phyloP scores from a whole-genome alignment of 2,888 invertebrate genomes.

The Tridacna gigas region DNA sequence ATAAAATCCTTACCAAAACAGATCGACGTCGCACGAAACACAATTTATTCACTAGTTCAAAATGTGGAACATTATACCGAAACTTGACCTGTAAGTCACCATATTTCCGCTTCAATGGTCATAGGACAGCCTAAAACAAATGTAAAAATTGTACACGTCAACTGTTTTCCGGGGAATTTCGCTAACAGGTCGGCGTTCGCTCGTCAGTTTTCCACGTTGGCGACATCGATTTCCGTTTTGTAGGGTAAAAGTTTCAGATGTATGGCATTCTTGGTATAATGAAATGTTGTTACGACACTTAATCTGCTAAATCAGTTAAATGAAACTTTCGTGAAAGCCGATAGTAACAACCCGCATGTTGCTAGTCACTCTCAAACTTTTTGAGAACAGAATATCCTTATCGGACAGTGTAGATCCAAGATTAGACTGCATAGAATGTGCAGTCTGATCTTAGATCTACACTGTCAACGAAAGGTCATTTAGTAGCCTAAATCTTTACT shows the following conservation, averaged over 20 bases:
- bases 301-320: no score
- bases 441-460: no score
- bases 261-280: neutral
- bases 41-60: neutral
- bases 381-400: no score
- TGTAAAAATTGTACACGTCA: neutral
- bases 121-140: neutral
- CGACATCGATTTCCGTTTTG: neutral
- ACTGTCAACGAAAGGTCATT: no score
- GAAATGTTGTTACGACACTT: no score
- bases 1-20: conserved; percentile 20
- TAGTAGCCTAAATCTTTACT: no score
- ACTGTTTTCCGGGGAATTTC: neutral
- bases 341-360: no score
- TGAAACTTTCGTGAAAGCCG: no score
- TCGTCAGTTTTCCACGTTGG: neutral
- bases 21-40: neutral
- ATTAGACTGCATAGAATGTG: no score
- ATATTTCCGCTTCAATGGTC: neutral
- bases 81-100: neutral
- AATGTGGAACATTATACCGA: conserved; percentile 20
- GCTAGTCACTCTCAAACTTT: no score
- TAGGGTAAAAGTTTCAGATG: neutral
- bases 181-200: neutral
- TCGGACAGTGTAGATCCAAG: no score